Percentiles rank a stretch among this genome's conserved stretches.
Conservation (phyloP, 2,113 vertebrate species). For the Syngnathoides biaculeatus region DNA sequence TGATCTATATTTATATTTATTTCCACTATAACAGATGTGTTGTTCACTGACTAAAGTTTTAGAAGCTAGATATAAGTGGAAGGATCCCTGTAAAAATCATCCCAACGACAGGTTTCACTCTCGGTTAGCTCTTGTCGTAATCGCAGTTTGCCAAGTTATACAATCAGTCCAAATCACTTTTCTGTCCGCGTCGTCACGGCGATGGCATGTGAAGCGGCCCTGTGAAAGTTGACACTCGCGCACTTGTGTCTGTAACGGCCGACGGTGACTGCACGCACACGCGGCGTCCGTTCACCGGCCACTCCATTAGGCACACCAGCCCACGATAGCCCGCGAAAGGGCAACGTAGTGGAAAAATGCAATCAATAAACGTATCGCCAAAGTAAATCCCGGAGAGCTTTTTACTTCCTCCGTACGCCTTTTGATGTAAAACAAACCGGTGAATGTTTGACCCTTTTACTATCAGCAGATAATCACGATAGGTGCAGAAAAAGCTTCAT, state of each 20-base stretch:
- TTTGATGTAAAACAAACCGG: too few species aligned
- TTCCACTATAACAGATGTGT: too few species aligned
- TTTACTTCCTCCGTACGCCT: too few species aligned
- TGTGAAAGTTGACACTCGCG: neutral
- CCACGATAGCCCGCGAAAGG: too few species aligned
- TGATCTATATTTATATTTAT: too few species aligned
- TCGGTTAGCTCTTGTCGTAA: neutral
- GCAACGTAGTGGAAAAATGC: too few species aligned
- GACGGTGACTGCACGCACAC: neutral
- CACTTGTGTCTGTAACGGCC: neutral
- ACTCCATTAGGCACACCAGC: neutral
- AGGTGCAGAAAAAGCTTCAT: neutral
- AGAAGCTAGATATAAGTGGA: neutral
- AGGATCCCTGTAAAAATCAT: neutral
- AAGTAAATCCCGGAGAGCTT: too few species aligned
- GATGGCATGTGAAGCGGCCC: conserved; percentile 1
- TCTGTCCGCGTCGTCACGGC: neutral
- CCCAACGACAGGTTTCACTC: neutral
- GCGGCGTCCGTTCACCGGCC: neutral
- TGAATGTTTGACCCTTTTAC: too few species aligned
- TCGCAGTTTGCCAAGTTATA: neutral
- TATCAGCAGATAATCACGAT: neutral
- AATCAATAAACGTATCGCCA: too few species aligned
- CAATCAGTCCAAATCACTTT: neutral
- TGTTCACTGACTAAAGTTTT: neutral